These are phyloP conservation scores for Mesopsocus fuscifrons DNA, from an alignment of 2,888 invertebrate species.

Conservation along the genomic window DNA sequence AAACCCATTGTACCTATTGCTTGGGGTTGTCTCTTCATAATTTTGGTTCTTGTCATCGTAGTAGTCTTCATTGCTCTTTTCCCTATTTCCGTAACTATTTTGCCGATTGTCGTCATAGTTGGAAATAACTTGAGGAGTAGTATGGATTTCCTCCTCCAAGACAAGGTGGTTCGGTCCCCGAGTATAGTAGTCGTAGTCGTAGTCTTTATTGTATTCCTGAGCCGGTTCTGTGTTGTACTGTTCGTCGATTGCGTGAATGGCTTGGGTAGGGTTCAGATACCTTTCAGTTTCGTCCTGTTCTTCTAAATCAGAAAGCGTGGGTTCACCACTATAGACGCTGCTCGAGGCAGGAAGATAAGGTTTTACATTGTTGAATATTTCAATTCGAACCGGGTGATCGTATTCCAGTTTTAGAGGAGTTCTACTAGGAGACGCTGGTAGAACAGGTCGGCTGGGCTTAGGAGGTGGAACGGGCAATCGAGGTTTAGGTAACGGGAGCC, in stretches of 20 bases:
- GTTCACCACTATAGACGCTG: constrained; percentile 2
- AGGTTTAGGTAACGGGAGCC: constrained; percentile 5
- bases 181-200: background rate
- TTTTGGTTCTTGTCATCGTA: background rate
- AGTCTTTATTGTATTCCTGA: background rate
- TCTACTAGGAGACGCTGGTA: constrained; percentile 2
- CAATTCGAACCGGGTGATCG: constrained; percentile 5
- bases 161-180: background rate
- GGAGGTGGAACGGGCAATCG: constrained; percentile 1
- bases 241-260: background rate
- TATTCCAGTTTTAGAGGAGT: constrained; percentile 5
- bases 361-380: constrained; percentile 6
- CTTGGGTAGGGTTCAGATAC: background rate
- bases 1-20: background rate
- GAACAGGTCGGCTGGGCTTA: background rate
- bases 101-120: background rate
- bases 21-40: background rate
- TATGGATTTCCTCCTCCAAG: background rate
- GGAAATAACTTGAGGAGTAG: background rate
- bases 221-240: background rate
- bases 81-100: too few relatives aligned
- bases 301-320: background rate
- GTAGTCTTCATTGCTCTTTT: too few relatives aligned
- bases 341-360: constrained; percentile 2
- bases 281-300: background rate